These are phyloP conservation scores for Cyclina sinensis DNA, from an alignment of 1,140 invertebrate species.

Conservation along the genomic window DNA sequence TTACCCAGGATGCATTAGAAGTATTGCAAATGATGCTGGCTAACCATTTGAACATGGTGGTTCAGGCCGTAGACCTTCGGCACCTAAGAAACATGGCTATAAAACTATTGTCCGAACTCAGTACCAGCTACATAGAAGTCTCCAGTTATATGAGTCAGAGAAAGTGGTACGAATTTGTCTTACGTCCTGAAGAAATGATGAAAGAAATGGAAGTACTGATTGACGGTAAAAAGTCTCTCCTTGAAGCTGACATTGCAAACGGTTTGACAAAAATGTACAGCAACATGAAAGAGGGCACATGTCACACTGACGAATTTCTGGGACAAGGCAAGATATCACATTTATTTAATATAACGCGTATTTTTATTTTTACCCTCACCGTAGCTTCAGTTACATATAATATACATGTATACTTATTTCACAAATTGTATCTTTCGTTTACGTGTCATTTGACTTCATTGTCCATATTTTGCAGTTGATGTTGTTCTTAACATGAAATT, in stretches of 20 bases:
- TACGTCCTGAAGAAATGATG: background rate
- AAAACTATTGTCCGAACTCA: background rate
- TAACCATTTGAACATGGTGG: slow-evolving; percentile 13
- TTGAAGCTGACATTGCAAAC: background rate
- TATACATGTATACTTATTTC: no score
- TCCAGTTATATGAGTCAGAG: background rate
- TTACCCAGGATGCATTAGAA: slow-evolving; percentile 30
- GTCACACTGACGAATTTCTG: background rate
- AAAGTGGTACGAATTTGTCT: slow-evolving; percentile 38
- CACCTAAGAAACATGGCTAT: background rate
- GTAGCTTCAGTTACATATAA: no score
- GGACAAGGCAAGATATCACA: background rate
- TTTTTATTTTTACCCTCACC: no score
- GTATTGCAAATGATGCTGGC: slow-evolving; percentile 38
- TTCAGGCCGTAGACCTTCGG: slow-evolving; percentile 33
- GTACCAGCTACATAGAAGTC: background rate
- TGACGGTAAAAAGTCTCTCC: background rate
- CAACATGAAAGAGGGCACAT: background rate
- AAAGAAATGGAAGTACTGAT: background rate
- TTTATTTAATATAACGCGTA: background rate
- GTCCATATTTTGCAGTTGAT: no score
- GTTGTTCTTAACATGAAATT: no score
- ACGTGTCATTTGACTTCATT: no score
- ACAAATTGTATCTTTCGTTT: no score
- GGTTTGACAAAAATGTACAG: background rate